These are phyloP conservation scores for Trissolcus brochymenae DNA, from an alignment of 2,888 invertebrate genomes.

Conservation along the genomic window DNA sequence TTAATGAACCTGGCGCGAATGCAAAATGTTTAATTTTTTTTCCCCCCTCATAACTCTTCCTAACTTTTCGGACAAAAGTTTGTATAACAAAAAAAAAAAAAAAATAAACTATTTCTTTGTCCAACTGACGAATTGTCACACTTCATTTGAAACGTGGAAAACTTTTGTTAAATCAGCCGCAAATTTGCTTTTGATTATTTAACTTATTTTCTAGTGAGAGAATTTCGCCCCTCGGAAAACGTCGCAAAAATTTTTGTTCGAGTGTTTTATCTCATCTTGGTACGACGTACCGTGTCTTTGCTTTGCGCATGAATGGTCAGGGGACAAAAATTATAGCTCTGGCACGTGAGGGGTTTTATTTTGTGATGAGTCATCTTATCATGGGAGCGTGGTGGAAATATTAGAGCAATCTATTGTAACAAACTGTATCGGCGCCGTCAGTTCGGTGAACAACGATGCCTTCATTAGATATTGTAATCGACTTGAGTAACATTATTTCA, in stretches of 20 bases:
- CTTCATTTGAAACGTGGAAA: too few species aligned
- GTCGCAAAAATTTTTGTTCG: conserved; percentile 14
- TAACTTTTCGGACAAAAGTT: too few species aligned
- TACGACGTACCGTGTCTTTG: conserved; percentile 30
- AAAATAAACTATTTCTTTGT: too few species aligned
- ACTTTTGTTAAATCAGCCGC: too few species aligned
- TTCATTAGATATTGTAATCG: conserved; percentile 39
- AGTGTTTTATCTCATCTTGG: conserved; percentile 25
- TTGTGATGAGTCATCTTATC: conserved; percentile 55
- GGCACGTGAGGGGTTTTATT: conserved; percentile 46
- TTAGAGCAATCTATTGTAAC: conserved; percentile 8
- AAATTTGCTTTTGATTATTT: background rate
- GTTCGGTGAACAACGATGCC: conserved; percentile 4
- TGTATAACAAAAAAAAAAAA: too few species aligned
- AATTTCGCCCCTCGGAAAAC: conserved; percentile 19
- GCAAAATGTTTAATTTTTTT: too few species aligned
- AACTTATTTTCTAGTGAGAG: conserved; percentile 8
- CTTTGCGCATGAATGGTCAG: conserved; percentile 40
- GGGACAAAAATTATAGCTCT: conserved; percentile 45
- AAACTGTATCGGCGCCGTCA: conserved; percentile 3
- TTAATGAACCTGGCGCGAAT: too few species aligned
- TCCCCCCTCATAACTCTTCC: too few species aligned
- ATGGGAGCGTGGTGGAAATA: conserved; percentile 24
- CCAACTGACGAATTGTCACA: too few species aligned
- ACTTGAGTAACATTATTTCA: background rate